Percentiles rank a stretch among this genome's conserved stretches.
Evolutionary conservation across 2,888 invertebrate genomes (phyloP).

Genomic region (Tuberolachnus salignus): DNA sequence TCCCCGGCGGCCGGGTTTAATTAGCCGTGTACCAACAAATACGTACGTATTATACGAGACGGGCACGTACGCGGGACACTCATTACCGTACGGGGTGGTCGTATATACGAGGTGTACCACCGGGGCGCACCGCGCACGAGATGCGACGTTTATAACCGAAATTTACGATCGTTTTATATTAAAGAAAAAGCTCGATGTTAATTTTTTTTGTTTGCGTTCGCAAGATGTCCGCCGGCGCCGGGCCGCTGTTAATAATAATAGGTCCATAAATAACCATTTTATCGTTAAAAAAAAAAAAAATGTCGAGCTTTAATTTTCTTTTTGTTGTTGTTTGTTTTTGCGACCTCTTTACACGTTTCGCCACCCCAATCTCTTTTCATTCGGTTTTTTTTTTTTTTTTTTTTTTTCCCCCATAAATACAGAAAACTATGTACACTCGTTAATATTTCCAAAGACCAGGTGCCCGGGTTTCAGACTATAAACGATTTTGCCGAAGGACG

Average conservation of each 20-base stretch:
- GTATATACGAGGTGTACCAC: too few relatives aligned
- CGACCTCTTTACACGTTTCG: too few relatives aligned
- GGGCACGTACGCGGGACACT: neutral
- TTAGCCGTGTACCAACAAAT: constrained; percentile 1
- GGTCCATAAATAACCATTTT: constrained; percentile 48
- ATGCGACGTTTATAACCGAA: constrained; percentile 12
- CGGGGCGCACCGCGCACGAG: too few relatives aligned
- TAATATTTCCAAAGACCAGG: constrained; percentile 18
- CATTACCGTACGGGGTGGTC: too few relatives aligned
- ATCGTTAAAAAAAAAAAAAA: constrained; percentile 24
- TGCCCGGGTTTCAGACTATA: neutral
- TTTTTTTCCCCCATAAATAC: too few relatives aligned
- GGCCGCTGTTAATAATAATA: constrained; percentile 28
- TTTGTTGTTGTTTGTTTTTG: neutral
- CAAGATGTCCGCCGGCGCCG: neutral
- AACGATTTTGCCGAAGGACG: too few relatives aligned
- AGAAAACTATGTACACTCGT: neutral
- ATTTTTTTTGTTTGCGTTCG: constrained; percentile 46
- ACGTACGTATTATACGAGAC: too few relatives aligned
- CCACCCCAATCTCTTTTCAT: too few relatives aligned
- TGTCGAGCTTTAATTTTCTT: neutral
- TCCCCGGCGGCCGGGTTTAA: constrained; percentile 23
- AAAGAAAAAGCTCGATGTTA: constrained; percentile 37
- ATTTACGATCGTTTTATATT: constrained; percentile 47
- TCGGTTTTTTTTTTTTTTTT: too few relatives aligned